Conservation (phyloP, 2,113 vertebrate genomes). For the Rhadina sibilatrix region DNA sequence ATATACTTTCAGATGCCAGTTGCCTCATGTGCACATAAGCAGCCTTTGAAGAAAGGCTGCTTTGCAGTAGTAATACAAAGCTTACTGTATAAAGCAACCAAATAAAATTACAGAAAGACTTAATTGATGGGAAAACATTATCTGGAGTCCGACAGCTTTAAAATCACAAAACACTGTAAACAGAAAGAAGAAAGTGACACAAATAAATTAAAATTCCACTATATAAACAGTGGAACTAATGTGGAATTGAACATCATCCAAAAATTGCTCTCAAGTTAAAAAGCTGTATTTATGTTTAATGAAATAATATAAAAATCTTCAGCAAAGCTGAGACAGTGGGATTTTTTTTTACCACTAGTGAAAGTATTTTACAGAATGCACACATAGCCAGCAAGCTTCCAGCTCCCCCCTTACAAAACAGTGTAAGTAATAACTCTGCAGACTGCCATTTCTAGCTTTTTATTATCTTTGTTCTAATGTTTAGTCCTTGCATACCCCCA, state of each 20-base stretch:
- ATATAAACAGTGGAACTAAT: background rate
- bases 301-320: background rate
- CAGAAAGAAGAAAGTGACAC: background rate
- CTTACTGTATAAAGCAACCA: background rate
- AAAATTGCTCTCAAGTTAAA: background rate
- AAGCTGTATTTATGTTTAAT: background rate
- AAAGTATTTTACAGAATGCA: background rate
- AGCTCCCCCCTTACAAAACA: background rate
- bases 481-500: background rate
- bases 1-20: background rate
- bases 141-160: background rate
- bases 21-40: background rate
- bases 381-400: background rate
- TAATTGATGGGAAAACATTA: background rate
- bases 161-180: background rate
- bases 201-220: background rate
- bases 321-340: background rate
- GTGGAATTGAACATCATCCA: background rate
- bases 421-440: background rate
- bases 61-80: background rate
- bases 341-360: background rate
- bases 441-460: background rate
- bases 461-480: background rate
- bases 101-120: background rate
- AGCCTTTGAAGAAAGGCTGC: background rate